Percentiles rank a stretch among this genome's conserved stretches.
These are phyloP conservation scores for Prionailurus viverrinus DNA, from an alignment of 2,113 vertebrate species.

Conservation along the genomic window DNA sequence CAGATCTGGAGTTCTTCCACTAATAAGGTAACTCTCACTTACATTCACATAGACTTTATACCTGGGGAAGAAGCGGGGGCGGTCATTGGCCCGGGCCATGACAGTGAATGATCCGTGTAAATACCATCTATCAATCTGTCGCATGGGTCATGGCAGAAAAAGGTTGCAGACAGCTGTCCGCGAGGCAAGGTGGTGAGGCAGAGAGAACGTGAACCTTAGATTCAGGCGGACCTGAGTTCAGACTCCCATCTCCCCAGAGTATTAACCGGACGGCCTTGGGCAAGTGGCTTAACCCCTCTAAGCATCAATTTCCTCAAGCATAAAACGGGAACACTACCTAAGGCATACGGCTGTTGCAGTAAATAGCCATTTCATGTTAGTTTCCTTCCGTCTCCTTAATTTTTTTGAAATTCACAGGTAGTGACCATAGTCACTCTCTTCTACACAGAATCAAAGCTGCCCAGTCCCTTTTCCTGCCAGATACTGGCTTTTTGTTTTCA, in stretches of 20 bases:
- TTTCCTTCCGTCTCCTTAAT: constrained; percentile 34
- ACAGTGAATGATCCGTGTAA: background rate
- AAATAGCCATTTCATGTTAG: constrained; percentile 44
- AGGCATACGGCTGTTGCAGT: background rate
- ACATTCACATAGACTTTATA: background rate
- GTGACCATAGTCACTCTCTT: constrained; percentile 50
- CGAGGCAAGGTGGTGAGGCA: background rate
- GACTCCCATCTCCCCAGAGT: background rate
- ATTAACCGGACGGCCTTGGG: background rate
- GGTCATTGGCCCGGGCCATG: background rate
- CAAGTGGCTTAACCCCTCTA: constrained; percentile 30
- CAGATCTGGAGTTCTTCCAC: background rate
- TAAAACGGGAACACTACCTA: background rate
- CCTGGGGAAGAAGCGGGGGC: background rate
- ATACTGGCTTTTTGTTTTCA: constrained; percentile 57
- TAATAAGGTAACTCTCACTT: constrained; percentile 9
- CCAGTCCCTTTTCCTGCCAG: background rate
- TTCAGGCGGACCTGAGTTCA: constrained; percentile 13
- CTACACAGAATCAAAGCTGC: constrained; percentile 51
- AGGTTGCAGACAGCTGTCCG: background rate
- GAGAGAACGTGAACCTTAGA: background rate
- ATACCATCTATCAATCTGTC: background rate
- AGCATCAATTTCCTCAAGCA: constrained; percentile 10
- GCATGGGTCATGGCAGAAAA: background rate
- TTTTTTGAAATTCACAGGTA: constrained; percentile 52